Base-by-base conservation (phyloP, 2,888 invertebrate genomes). In the Polymixis flavicincta region DNA sequence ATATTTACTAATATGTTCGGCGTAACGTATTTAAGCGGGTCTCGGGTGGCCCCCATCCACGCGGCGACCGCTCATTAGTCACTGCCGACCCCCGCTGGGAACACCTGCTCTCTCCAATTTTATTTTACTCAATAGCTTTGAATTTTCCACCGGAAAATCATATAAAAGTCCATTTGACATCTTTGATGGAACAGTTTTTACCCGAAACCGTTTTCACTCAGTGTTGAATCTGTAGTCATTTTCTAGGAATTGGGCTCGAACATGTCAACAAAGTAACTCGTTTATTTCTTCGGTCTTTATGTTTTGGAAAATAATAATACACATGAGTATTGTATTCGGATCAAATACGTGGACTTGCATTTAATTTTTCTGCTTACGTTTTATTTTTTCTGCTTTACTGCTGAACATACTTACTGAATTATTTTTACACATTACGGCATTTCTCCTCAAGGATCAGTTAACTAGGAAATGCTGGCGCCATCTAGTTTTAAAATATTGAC, bases 11-110 rank as follows among this genome's bases (percentile, higher is more conserved):
- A 80, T 86, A 87, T 85, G 84, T 88, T 87, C 77, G 84, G 88
- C 86, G 86, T 88, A 88, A 87, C 89, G 89, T 89, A 88, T 89
- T 89, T 86, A 88, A 89, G 84, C 87, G 78, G 83, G 85, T 86
- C 90, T 90, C 91, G 69, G 66, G 82, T 85, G 91, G 84, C 76
- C 74, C 81, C 90, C 92, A 90, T 93, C 92, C 89, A 87, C 91
- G 87, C 90, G 78, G 88, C 90, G 89, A 91, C 92, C 93, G 90
- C 92, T 93, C 93, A 92, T 93, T 94, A 93, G 90, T 93, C 92
- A 92, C 87, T 88, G 84, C 87, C 88, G 77, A 75, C 83, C 87
- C 86, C 88, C 89, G 78, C 80, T 61, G 90, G 88, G 90, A 88
- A 80, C 89, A 92, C 91, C 92, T 92, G 91, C 91, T 92, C 76